Percentiles rank a stretch among this genome's conserved stretches.
phyloP scores from a whole-genome alignment of 2,113 vertebrate genomes.

The Mus spicilegus region DNA sequence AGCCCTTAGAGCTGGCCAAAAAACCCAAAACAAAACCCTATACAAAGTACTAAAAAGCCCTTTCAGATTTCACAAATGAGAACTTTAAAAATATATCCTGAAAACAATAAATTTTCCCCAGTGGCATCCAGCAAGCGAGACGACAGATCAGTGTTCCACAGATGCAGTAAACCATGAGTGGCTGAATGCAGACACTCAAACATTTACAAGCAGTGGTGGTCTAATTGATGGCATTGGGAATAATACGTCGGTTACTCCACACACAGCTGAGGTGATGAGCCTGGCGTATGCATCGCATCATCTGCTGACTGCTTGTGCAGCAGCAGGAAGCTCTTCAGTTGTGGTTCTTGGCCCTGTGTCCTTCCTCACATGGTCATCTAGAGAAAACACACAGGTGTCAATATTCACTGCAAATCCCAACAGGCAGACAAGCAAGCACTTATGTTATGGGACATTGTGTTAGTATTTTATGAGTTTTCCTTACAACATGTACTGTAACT shows the following conservation, averaged over 20 bases:
- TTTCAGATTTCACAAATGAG: constrained; percentile 53
- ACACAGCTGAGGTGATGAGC: constrained; percentile 48
- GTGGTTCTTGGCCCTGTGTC: neutral
- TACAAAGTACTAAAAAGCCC: neutral
- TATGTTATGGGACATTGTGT: neutral
- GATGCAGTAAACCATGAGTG: constrained; percentile 14
- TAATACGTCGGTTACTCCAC: constrained; percentile 61
- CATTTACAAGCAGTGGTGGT: constrained; percentile 34
- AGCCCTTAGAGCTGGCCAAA: neutral
- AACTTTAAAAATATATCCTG: constrained; percentile 50
- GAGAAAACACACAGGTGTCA: constrained; percentile 57
- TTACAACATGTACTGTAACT: neutral
- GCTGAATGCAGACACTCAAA: constrained; percentile 33
- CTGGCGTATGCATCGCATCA: constrained; percentile 68
- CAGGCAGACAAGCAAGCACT: fast-evolving
- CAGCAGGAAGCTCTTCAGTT: constrained; percentile 56
- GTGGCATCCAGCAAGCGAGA: constrained; percentile 49
- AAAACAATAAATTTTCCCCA: constrained; percentile 38
- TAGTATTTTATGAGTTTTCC: neutral
- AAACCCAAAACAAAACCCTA: neutral
- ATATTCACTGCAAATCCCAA: neutral
- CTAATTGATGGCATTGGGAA: neutral
- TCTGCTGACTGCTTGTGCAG: constrained; percentile 74
- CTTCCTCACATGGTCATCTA: constrained; percentile 78
- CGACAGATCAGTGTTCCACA: constrained; percentile 64